Evolutionary conservation across 2,113 vertebrate species (phyloP).

Genomic region (Xiphophorus hellerii): DNA sequence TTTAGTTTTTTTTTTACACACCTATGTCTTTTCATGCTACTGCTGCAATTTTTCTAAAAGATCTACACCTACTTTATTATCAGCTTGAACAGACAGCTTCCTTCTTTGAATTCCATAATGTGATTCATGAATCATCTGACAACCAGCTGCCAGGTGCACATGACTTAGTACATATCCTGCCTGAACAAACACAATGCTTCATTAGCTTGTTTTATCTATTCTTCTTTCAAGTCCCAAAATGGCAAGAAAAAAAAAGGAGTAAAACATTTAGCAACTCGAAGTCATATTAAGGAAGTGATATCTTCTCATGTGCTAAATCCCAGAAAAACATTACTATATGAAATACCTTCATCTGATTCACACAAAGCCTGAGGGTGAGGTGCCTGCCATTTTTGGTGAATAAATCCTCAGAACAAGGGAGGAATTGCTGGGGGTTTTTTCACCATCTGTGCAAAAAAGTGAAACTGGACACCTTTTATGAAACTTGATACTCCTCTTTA

Average conservation of each 20-base stretch:
- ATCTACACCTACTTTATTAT: background rate
- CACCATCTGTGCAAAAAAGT: background rate
- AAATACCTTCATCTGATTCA: slow-evolving; percentile 36
- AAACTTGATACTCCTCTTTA: background rate
- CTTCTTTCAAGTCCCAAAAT: slow-evolving; percentile 48
- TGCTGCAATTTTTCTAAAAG: background rate
- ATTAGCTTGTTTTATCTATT: slow-evolving; percentile 44
- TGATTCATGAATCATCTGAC: slow-evolving; percentile 56
- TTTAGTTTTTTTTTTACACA: background rate
- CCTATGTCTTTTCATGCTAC: background rate
- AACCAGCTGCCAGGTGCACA: slow-evolving; percentile 51
- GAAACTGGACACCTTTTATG: background rate
- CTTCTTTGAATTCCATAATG: slow-evolving; percentile 21
- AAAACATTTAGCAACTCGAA: slow-evolving; percentile 21
- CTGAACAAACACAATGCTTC: slow-evolving; percentile 51
- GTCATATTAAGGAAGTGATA: slow-evolving; percentile 12
- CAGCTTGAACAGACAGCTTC: slow-evolving; percentile 14
- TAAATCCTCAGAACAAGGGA: background rate
- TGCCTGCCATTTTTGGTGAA: slow-evolving; percentile 18
- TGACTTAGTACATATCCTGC: slow-evolving; percentile 32
- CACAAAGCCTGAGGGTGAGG: background rate
- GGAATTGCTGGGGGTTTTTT: background rate
- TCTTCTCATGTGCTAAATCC: slow-evolving; percentile 26
- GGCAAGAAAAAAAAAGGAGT: slow-evolving; percentile 7
- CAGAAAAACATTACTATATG: slow-evolving; percentile 20